Evolutionary conservation across 2,113 vertebrate species (phyloP).

Genomic region (Machaerirhynchus nigripectus): DNA sequence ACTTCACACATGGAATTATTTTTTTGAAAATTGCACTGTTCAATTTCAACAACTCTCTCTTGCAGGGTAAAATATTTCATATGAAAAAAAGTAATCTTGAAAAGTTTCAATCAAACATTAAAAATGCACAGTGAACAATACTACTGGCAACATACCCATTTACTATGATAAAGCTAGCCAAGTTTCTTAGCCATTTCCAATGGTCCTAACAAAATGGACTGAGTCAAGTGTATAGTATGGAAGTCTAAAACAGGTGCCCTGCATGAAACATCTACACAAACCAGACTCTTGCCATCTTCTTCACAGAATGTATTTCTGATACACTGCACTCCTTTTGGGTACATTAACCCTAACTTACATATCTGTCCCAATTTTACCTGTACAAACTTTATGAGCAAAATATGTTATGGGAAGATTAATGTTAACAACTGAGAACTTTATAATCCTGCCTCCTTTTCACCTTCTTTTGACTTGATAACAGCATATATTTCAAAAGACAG

Average conservation of each 20-base stretch:
- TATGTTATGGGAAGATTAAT: background rate
- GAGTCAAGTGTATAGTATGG: background rate
- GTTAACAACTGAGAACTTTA: background rate
- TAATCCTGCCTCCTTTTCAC: background rate
- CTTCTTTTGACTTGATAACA: background rate
- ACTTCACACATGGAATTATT: background rate
- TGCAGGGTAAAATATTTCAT: background rate
- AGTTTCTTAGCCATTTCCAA: background rate
- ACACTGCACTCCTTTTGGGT: accelerated
- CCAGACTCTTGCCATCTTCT: background rate
- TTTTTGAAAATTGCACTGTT: background rate
- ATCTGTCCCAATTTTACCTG: background rate
- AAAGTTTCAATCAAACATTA: background rate
- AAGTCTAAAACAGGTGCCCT: background rate
- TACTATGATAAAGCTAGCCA: background rate
- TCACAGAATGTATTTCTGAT: background rate
- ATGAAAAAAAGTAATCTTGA: background rate
- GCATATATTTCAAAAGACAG: background rate
- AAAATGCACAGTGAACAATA: background rate
- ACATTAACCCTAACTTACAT: background rate
- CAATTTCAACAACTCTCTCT: background rate
- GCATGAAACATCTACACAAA: background rate
- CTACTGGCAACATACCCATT: background rate
- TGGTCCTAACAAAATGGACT: background rate
- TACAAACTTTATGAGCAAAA: background rate